Evolutionary conservation across 2,888 invertebrate genomes (phyloP), one percentile per base, ranked within the genome.

Genomic region (Cancer borealis): DNA sequence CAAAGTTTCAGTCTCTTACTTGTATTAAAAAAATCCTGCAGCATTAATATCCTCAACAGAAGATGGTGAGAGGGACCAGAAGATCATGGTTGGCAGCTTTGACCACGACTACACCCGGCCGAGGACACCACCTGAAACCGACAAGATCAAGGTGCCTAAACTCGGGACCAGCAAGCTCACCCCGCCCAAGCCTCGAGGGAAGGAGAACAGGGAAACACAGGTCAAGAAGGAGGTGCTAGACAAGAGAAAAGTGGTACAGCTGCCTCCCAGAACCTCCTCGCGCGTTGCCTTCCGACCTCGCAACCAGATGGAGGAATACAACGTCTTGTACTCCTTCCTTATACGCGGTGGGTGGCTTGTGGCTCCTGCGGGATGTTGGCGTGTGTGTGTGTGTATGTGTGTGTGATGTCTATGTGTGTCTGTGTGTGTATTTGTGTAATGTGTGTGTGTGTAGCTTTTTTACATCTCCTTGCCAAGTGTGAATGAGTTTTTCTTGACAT

Each of bases 261-360:
- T 89, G 17, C 45, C 92, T 3, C 14, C 93, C 17, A 94, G 92
- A n/a, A 79, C 89, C 26, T n/a, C 88, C n/a, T 14, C 84, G 2
- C n/a, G 84, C 8, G n/a, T 93, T 21, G 54, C 89, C 47, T 95
- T 94, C 91, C 93, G 84, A 87, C 95, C 92, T 6, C 93, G 95
- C n/a, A 93, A 95, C 88, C 93, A 95, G 49, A 93, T 95, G 92
- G 95, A 95, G 79, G 95, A 95, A 92, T 95, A 95, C 88, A 95
- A 95, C 66, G 95, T 95, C 26, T 93, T 95, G 66, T 95, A 95
- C 45, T 94, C 95, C 26, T 95, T 95, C 93, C 95, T 95, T 12
- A 95, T 95, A 26, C 79, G 93, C 49, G 95, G 95, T 95, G 73
- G 88, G 92, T 45, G 26, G 26, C 73, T 26, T 3, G 3, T 30